Percentiles rank a stretch among this genome's conserved stretches.
These are phyloP conservation scores for Goniozus legneri DNA, from an alignment of 1,140 invertebrate genomes.

Conservation along the genomic window DNA sequence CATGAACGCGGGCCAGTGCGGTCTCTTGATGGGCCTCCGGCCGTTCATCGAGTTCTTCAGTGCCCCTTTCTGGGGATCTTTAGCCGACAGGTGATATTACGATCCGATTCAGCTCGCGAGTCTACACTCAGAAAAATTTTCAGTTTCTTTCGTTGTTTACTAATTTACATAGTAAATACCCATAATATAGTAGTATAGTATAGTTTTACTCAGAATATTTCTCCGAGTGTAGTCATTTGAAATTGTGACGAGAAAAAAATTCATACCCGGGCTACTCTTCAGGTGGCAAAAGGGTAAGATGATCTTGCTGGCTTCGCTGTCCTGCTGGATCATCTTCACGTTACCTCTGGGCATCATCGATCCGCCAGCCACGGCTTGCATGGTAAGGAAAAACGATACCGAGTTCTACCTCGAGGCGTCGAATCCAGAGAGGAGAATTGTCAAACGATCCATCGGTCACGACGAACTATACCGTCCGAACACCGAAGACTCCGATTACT, in stretches of 20 bases:
- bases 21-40: constrained; percentile 84
- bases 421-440: constrained; percentile 35
- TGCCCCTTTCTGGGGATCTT: constrained; percentile 94
- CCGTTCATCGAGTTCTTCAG: constrained; percentile 98
- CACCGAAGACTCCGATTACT: constrained; percentile 24
- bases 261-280: too few relatives aligned
- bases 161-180: too few relatives aligned
- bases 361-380: constrained; percentile 85
- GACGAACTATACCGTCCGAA: constrained; percentile 20
- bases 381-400: constrained; percentile 69
- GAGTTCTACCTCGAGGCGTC: constrained; percentile 47
- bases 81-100: constrained; percentile 86
- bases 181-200: neutral
- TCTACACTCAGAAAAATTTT: neutral
- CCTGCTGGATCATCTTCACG: constrained; percentile 96
- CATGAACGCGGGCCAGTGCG: constrained; percentile 94
- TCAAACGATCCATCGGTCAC: constrained; percentile 33
- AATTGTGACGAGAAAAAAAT: neutral
- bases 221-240: too few relatives aligned
- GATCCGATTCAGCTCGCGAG: too few relatives aligned
- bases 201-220: too few relatives aligned
- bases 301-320: constrained; percentile 84
- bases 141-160: neutral
- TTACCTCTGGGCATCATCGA: constrained; percentile 92
- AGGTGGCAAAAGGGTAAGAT: constrained; percentile 84